Percentiles rank a stretch among this genome's conserved stretches.
phyloP scores from a whole-genome alignment of 2,797 vertebrate genomes.

The Enteromius anoplus region DNA sequence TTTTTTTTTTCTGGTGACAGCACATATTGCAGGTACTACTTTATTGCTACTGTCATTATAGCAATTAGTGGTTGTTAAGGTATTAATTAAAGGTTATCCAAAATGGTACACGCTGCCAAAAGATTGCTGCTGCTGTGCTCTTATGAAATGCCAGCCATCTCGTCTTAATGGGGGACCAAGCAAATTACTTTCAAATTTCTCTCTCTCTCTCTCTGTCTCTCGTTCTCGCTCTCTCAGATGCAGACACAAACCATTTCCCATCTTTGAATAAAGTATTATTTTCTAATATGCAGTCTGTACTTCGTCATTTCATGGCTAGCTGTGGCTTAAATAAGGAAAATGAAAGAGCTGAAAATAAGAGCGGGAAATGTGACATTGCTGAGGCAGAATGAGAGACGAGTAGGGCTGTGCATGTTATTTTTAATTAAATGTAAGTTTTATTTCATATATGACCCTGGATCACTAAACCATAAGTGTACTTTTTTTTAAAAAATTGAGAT shows the following conservation, averaged over 20 bases:
- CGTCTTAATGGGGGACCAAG: conserved; percentile 46
- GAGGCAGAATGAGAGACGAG: conserved; percentile 34
- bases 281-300: conserved; percentile 60
- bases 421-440: background rate
- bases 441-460: background rate
- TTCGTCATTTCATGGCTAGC: conserved; percentile 57
- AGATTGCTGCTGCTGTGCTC: conserved; percentile 27
- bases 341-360: conserved; percentile 58
- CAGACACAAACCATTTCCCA: conserved; percentile 45
- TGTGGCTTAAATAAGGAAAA: conserved; percentile 56
- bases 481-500: too few relatives aligned
- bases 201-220: background rate
- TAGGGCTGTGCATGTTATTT: background rate
- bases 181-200: conserved; percentile 25
- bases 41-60: conserved; percentile 35
- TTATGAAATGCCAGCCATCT: conserved; percentile 39
- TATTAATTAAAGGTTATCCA: conserved; percentile 30
- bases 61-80: conserved; percentile 28
- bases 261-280: conserved; percentile 67
- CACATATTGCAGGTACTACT: conserved; percentile 16
- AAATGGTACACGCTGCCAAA: conserved; percentile 29
- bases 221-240: conserved; percentile 8
- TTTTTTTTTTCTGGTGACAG: background rate
- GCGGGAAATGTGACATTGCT: conserved; percentile 57
- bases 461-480: too few relatives aligned